Evolutionary conservation across 2,888 invertebrate species (phyloP).

Genomic region (Nesidiocoris tenuis): DNA sequence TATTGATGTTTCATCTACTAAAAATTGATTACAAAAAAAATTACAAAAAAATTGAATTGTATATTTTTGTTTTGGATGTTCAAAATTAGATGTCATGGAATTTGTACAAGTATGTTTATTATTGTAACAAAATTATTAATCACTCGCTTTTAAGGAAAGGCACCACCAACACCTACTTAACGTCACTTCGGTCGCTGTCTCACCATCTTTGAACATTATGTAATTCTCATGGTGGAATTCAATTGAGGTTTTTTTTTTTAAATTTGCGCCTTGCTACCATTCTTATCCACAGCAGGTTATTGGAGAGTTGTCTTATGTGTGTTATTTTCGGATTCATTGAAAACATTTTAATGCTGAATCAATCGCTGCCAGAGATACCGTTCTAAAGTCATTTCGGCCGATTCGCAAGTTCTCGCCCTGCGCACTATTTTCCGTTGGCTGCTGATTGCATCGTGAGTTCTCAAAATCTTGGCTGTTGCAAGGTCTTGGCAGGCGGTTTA

Average conservation of each 20-base stretch:
- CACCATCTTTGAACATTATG: constrained; percentile 8
- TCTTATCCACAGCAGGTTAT: constrained; percentile 48
- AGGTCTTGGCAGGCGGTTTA: no score
- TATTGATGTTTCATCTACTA: constrained; percentile 40
- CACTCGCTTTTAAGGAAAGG: constrained; percentile 40
- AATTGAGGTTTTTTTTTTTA: constrained; percentile 26
- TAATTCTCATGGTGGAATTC: not conserved
- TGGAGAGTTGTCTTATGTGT: constrained; percentile 49
- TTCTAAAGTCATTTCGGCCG: no score
- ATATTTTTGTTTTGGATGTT: constrained; percentile 41
- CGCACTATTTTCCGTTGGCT: no score
- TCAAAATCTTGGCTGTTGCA: no score
- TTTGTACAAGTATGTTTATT: constrained; percentile 32
- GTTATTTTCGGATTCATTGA: constrained; percentile 39
- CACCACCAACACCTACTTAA: constrained; percentile 31
- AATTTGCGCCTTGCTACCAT: constrained; percentile 43
- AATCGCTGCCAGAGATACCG: not conserved
- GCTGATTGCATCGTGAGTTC: no score
- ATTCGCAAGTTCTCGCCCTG: no score
- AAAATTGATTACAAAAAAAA: constrained; percentile 7
- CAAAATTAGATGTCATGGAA: constrained; percentile 41
- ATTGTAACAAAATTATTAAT: constrained; percentile 32
- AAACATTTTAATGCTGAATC: not conserved
- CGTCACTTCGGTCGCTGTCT: constrained; percentile 37
- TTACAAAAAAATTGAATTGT: constrained; percentile 31